Evolutionary conservation across 2,113 vertebrate genomes (phyloP), one percentile per base, ranked within the genome.

Genomic region (Leptodactylus fuscus): DNA sequence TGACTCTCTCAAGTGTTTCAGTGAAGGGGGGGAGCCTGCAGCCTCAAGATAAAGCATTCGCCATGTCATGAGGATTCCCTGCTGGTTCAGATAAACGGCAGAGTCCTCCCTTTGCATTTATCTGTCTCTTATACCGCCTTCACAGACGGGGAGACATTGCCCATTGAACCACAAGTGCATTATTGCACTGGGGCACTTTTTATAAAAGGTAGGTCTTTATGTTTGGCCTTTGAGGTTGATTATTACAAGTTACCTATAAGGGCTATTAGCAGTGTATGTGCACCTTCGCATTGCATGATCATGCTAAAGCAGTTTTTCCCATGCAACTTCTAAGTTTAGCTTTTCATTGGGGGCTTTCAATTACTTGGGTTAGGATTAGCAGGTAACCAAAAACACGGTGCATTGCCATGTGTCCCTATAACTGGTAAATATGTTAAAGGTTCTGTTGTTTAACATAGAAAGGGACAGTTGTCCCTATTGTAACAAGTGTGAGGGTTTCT

Each of bases 21-120:
- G 53, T 5, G 74, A 67, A 69, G 65, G 53, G 34, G 53, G 75
- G 77, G 46, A 58, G 83, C n/a, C 83, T 85, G 83, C 27, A 51
- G 29, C 46, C 65, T 58, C 4, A 51, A 85, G 83, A 85, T 85
- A 85, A 85, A 85, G 22, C 34, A 38, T 24, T 53, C 16, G n/a
- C 75, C 49, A 51, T 79, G 29, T 53, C 62, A 79, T 58, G 29
- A 85, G 60, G 62, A 79, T 49, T 44, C 44, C 83, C 75, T 70
- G 81, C 24, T 24, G 29, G 10, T 10, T 5, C 22, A 80, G 83
- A 85, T 85, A 85, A 85, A 46, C 3, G 13, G 6, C 24, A 67
- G 62, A 70, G 46, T 22, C 81, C 67, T 73, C 81, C 62, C 48
- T 32, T 58, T 24, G 34, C 44, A 53, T 62, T 79, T 85, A 85